Base-by-base conservation (phyloP, 1,140 invertebrate species). In the Ostrea denselamellosa region DNA sequence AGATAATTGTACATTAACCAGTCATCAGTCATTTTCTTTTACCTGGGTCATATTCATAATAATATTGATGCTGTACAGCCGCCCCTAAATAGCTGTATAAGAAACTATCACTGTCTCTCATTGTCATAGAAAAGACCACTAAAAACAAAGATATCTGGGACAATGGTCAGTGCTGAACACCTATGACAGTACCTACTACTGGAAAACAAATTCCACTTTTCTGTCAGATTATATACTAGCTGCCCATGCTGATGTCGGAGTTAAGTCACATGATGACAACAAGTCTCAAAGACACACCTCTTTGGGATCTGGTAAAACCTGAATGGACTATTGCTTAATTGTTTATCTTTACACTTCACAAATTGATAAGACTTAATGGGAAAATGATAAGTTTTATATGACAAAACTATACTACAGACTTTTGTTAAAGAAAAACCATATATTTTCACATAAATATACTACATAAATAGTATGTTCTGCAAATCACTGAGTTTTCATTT, bases 261-360 rank as follows among this genome's bases (percentile, higher is more conserved):
- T 17, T 25, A 28, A 62, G 68, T 77, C 68, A 83, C 44, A 83
- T 83, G 53, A 83, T 83, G 82, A 52, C 53, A 83, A 52, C 44
- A 83, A 22, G 22, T 3, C n/a, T 19, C 82, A 17, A 53, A 28
- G 51, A 52, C 82, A 83, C 68, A 77, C 68, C 68, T 77, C 68
- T 25, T 25, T 25, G 22, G 28, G 68, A 34, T 25, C 28, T 77
- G 68, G 68, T 77, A 77, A 77, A 77, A 77, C 68, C 68, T 77
- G 68, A 77, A 77, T 77, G 68, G 68, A 77, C 68, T 77, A 77
- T 77, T 77, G 68, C 68, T 77, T 77, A 77, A 77, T 77, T 77
- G 28, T 77, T 77, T 77, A 77, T 77, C 68, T 77, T 77, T 28
- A 77, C 68, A 22, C 68, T 77, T 25, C 68, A 77, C 25, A 28